A percentile compares a stretch with the other conserved stretches of the same genome.
These are phyloP conservation scores for Drosophila persimilis DNA, from an alignment of 1,140 invertebrate genomes.

Conservation along the genomic window DNA sequence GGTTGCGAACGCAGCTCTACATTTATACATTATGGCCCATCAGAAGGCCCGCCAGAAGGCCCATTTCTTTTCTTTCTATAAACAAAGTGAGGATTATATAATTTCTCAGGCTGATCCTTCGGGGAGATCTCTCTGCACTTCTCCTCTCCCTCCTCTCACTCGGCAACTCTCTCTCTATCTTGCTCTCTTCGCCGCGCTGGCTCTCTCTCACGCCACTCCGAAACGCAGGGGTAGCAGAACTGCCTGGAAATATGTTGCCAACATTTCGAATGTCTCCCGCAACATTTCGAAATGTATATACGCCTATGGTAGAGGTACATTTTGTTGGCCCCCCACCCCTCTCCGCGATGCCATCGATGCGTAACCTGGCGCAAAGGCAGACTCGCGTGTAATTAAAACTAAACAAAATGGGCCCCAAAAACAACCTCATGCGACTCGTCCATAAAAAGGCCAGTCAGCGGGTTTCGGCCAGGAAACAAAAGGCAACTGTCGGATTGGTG, in stretches of 20 bases:
- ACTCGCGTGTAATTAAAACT: slow-evolving; percentile 77
- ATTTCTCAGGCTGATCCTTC: not conserved
- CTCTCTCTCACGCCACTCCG: slow-evolving; percentile 19
- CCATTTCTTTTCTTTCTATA: too few species aligned
- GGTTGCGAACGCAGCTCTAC: too few species aligned
- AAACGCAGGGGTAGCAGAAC: slow-evolving; percentile 20
- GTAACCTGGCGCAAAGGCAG: slow-evolving; percentile 50
- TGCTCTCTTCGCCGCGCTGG: not conserved
- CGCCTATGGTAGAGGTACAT: slow-evolving; percentile 28
- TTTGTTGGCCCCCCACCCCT: not conserved
- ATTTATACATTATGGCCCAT: too few species aligned
- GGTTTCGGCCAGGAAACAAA: slow-evolving; percentile 45
- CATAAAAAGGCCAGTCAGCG: slow-evolving; percentile 53
- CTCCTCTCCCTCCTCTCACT: not conserved
- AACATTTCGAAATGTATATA: slow-evolving; percentile 33
- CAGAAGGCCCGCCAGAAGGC: too few species aligned
- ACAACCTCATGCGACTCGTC: slow-evolving; percentile 5
- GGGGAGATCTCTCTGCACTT: not conserved
- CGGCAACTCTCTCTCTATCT: not conserved
- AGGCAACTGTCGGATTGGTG: slow-evolving; percentile 27
- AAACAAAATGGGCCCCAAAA: slow-evolving; percentile 54
- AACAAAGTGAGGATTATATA: too few species aligned
- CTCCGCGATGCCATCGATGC: slow-evolving; percentile 23
- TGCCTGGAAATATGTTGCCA: slow-evolving; percentile 33
- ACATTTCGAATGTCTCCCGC: slow-evolving; percentile 25